Percentiles rank a stretch among this genome's conserved stretches.
Evolutionary conservation across 2,797 vertebrate genomes (phyloP).

Genomic region (Sebastes taczanowskii): DNA sequence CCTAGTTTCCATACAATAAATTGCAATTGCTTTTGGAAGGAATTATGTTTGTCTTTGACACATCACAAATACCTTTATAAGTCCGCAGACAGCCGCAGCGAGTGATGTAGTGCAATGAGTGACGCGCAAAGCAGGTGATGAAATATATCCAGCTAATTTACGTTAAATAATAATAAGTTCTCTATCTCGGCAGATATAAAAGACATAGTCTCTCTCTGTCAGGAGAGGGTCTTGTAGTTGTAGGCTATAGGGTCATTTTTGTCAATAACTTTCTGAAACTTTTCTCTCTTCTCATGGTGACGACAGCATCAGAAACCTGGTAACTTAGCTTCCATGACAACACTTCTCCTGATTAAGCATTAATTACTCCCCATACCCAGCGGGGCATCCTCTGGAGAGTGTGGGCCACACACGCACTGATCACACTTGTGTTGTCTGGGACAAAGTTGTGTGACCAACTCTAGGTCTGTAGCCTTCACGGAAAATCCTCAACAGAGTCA

Average conservation of each 20-base stretch:
- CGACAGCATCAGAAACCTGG: not conserved
- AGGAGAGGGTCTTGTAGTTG: not conserved
- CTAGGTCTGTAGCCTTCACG: slow-evolving; percentile 23
- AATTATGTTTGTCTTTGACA: too few species aligned
- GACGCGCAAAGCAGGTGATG: too few species aligned
- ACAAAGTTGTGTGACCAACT: slow-evolving; percentile 36
- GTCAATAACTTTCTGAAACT: not conserved
- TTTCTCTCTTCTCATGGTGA: not conserved
- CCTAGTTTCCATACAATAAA: too few species aligned
- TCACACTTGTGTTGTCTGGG: slow-evolving; percentile 20
- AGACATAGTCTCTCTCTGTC: not conserved
- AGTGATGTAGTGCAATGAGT: too few species aligned
- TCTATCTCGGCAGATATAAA: not conserved
- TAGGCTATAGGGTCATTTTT: not conserved
- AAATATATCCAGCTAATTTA: too few species aligned
- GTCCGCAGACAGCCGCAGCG: too few species aligned
- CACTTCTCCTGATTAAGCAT: slow-evolving; percentile 4
- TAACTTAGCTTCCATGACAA: not conserved
- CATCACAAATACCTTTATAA: too few species aligned
- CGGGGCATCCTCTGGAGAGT: slow-evolving; percentile 7
- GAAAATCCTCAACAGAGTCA: slow-evolving; percentile 37
- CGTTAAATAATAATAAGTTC: not conserved
- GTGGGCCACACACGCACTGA: not conserved
- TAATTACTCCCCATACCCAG: not conserved
- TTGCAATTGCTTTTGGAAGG: too few species aligned